A percentile compares a stretch with the other conserved stretches of the same genome.
These are phyloP conservation scores for Ceuthmochares aereus DNA, from an alignment of 2,113 vertebrate species.

Conservation along the genomic window DNA sequence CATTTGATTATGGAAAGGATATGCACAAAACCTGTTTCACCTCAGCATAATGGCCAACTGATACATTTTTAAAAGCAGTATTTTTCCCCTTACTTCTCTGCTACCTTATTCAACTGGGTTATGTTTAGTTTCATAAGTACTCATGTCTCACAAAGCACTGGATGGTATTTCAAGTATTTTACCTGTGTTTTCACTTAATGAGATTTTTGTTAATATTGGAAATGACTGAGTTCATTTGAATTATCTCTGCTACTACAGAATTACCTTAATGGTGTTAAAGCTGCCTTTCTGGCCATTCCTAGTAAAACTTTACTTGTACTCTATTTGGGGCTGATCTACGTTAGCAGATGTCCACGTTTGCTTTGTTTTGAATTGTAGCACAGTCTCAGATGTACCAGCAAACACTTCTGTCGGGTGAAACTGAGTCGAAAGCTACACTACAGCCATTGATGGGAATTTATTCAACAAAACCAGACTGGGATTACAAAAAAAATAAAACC, in stretches of 20 bases:
- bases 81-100: not conserved
- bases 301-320: not conserved
- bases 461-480: not conserved
- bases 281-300: not conserved
- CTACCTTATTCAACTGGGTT: not conserved
- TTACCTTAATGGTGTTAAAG: not conserved
- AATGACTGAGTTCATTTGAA: not conserved
- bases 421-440: not conserved
- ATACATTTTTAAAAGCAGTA: not conserved
- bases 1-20: not conserved
- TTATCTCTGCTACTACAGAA: not conserved
- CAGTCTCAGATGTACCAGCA: not conserved
- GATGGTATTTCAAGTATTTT: not conserved
- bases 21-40: not conserved
- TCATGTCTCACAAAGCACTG: not conserved
- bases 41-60: not conserved
- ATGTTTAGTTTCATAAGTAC: not conserved
- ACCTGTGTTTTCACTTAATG: not conserved
- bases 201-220: not conserved
- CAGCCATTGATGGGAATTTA: not conserved
- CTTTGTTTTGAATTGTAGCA: not conserved
- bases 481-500: not conserved
- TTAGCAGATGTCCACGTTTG: not conserved
- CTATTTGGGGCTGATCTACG: not conserved
- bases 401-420: not conserved